A percentile compares a stretch with the other conserved stretches of the same genome.
Conservation (phyloP, 1,140 invertebrate species). For the Palaemon carinicauda region DNA sequence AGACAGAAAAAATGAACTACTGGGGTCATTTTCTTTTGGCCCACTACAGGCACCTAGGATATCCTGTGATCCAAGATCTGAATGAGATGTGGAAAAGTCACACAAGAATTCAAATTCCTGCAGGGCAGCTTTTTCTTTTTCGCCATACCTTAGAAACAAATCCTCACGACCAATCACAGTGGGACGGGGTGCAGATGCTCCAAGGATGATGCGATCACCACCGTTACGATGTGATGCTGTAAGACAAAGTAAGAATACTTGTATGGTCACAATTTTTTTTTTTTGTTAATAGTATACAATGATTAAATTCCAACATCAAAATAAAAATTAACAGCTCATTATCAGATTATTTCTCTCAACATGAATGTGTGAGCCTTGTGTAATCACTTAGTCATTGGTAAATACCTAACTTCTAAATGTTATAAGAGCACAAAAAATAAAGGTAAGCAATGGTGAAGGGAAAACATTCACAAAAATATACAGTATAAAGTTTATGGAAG, state of each 20-base stretch:
- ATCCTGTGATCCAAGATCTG: constrained; percentile 46
- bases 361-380: no score
- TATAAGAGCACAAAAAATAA: no score
- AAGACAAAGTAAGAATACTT: neutral
- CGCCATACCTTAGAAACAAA: constrained; percentile 37
- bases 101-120: constrained; percentile 48
- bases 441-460: no score
- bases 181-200: constrained; percentile 12
- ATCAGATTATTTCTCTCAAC: no score
- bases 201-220: constrained; percentile 22
- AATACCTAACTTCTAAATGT: no score
- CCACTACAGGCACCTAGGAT: neutral
- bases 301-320: neutral
- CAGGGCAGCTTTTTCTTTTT: constrained; percentile 41
- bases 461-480: no score
- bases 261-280: neutral
- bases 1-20: no score
- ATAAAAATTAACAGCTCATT: neutral
- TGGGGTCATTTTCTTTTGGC: no score
- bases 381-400: no score
- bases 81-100: constrained; percentile 48
- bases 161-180: constrained; percentile 41
- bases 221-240: constrained; percentile 50
- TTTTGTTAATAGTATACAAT: neutral
- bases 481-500: no score